These are phyloP conservation scores for Andrena marginata DNA, from an alignment of 2,888 invertebrate genomes.

Conservation along the genomic window DNA sequence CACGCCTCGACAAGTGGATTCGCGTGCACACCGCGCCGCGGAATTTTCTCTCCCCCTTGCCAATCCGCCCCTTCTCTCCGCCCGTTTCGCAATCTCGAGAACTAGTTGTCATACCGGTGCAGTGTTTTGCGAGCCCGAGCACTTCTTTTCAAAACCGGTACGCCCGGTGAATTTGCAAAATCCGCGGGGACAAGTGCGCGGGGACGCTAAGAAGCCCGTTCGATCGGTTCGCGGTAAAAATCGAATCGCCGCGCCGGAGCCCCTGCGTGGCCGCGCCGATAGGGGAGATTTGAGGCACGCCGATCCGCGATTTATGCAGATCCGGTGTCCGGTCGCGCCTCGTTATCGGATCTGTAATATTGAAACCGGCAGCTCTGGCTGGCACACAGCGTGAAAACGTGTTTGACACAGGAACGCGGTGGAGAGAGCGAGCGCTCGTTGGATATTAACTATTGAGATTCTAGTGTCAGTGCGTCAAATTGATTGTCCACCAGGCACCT, in stretches of 20 bases:
- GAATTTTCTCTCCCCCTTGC: slow-evolving; percentile 50
- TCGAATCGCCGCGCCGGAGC: slow-evolving; percentile 4
- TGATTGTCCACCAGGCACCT: neutral
- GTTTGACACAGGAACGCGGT: slow-evolving; percentile 17
- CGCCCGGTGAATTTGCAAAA: slow-evolving; percentile 41
- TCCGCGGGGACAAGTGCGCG: slow-evolving; percentile 14
- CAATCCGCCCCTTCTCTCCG: neutral
- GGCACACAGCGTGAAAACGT: slow-evolving; percentile 3
- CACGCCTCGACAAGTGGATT: slow-evolving; percentile 53
- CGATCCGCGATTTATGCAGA: slow-evolving; percentile 46
- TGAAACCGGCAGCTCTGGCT: neutral
- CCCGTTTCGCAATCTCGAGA: slow-evolving; percentile 46
- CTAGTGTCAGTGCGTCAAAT: neutral
- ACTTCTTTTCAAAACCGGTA: slow-evolving; percentile 56
- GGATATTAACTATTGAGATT: neutral
- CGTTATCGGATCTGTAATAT: slow-evolving; percentile 30
- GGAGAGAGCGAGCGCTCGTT: neutral
- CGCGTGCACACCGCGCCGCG: slow-evolving; percentile 47
- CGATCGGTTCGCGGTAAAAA: slow-evolving; percentile 47
- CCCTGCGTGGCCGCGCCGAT: too few species aligned
- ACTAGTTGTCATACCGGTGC: slow-evolving; percentile 69
- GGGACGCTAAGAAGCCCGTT: slow-evolving; percentile 39
- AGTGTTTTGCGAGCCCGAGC: slow-evolving; percentile 55
- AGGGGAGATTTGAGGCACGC: neutral
- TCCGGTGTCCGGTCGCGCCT: slow-evolving; percentile 24